Percentiles rank a stretch among this genome's conserved stretches.
phyloP scores from a whole-genome alignment of 2,113 vertebrate genomes.

The Apteryx mantelli region DNA sequence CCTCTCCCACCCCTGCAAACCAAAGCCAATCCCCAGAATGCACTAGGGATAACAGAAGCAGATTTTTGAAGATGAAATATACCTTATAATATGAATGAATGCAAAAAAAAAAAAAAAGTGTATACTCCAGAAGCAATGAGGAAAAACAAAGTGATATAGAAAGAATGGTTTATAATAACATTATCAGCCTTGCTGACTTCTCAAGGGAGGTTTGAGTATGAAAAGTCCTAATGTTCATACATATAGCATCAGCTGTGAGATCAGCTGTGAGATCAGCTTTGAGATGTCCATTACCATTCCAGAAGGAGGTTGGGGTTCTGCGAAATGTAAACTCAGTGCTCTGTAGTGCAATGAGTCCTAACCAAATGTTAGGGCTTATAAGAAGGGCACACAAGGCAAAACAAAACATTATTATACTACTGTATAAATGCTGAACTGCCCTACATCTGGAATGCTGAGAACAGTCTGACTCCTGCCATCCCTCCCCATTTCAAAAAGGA shows the following conservation, averaged over 20 bases:
- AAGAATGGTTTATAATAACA: neutral
- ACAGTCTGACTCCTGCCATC: neutral
- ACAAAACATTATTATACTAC: neutral
- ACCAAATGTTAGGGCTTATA: neutral
- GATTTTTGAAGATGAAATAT: conserved; percentile 11
- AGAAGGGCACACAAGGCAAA: neutral
- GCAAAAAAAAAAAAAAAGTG: neutral
- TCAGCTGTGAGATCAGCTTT: neutral
- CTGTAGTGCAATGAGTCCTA: neutral
- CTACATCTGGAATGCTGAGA: neutral
- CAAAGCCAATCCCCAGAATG: neutral
- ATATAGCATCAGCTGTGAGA: no score
- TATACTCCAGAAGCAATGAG: neutral
- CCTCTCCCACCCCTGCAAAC: neutral
- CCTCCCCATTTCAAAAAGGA: neutral
- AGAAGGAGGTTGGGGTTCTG: neutral
- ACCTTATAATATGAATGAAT: neutral
- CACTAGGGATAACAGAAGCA: neutral
- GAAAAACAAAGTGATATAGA: neutral
- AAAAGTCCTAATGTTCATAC: neutral
- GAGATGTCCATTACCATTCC: neutral
- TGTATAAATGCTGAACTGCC: neutral
- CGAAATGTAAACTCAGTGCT: neutral
- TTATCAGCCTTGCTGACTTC: neutral
- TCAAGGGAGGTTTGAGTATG: neutral